Percentiles rank a stretch among this genome's conserved stretches.
These are phyloP conservation scores for Rhinatrema bivittatum DNA, from an alignment of 2,797 vertebrate genomes.

Conservation along the genomic window DNA sequence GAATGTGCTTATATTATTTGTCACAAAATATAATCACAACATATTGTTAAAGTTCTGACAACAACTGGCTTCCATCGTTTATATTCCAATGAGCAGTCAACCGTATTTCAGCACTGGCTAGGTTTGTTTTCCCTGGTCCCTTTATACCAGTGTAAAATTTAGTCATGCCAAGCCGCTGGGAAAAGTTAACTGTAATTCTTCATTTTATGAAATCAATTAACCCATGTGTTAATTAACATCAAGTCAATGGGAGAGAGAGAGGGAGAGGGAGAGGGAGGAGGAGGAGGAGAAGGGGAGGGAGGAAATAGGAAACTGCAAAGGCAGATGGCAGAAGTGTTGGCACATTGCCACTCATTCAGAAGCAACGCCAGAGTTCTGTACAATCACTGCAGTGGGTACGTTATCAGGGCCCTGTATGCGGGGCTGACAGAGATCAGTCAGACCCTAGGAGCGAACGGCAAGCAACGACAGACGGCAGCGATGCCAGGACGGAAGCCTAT, in stretches of 20 bases:
- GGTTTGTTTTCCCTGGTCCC: conserved; percentile 32
- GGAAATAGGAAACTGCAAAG: conserved; percentile 85
- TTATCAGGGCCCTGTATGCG: conserved; percentile 64
- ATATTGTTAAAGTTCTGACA: conserved; percentile 37
- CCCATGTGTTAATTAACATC: conserved; percentile 94
- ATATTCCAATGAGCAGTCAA: conserved; percentile 55
- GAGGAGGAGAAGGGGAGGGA: conserved; percentile 62
- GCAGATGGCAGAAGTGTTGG: conserved; percentile 95
- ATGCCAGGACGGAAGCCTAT: conserved; percentile 55
- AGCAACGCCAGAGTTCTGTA: conserved; percentile 86
- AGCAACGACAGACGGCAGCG: conserved; percentile 49
- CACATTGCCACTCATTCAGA: conserved; percentile 99
- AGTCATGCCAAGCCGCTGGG: conserved; percentile 65
- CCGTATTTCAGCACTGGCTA: conserved; percentile 34
- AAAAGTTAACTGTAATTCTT: conserved; percentile 73
- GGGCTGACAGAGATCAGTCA: conserved; percentile 68
- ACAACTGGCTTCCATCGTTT: conserved; percentile 50
- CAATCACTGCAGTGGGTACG: conserved; percentile 75
- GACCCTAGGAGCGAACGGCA: conserved; percentile 59
- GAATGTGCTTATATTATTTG: conserved; percentile 49
- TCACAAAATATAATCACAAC: conserved; percentile 49
- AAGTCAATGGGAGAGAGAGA: conserved; percentile 78
- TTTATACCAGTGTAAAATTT: conserved; percentile 43
- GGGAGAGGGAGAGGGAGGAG: conserved; percentile 58
- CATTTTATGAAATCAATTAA: conserved; percentile 95